These are phyloP conservation scores for Dicycla oo DNA, from an alignment of 2,888 invertebrate genomes.

Conservation along the genomic window DNA sequence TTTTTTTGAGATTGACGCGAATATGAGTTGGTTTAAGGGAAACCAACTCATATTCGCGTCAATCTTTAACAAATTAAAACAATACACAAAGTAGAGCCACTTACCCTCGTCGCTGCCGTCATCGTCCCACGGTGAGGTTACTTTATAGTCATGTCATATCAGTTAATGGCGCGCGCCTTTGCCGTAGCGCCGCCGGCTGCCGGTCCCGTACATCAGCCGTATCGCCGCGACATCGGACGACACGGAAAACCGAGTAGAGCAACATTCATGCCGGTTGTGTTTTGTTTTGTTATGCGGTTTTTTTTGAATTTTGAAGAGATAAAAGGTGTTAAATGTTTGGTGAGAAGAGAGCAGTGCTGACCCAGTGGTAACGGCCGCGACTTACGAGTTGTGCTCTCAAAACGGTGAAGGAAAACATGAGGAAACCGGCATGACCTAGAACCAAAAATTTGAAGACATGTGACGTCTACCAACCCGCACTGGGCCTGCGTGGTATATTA, in stretches of 20 bases:
- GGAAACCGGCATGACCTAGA: too few species aligned
- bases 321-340: conserved; percentile 17
- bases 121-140: conserved; percentile 82
- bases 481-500: too few species aligned
- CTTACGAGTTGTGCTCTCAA: too few species aligned
- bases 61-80: too few species aligned
- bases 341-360: not conserved
- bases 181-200: conserved; percentile 77
- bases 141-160: conserved; percentile 89
- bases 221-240: conserved; percentile 75
- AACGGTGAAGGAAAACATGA: too few species aligned
- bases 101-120: conserved; percentile 66
- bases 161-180: conserved; percentile 86
- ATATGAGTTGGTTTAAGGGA: too few species aligned
- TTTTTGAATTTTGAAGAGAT: conserved; percentile 37
- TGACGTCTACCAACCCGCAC: too few species aligned
- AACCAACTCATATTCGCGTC: too few species aligned
- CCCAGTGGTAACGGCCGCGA: too few species aligned
- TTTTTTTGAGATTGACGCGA: too few species aligned
- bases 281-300: conserved; percentile 44
- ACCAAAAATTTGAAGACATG: too few species aligned
- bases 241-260: conserved; percentile 66
- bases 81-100: conserved; percentile 73
- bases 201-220: conserved; percentile 71
- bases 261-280: conserved; percentile 49